A percentile compares a stretch with the other conserved stretches of the same genome.
Evolutionary conservation across 2,888 invertebrate species (phyloP).

Genomic region (Mythimna albipuncta): DNA sequence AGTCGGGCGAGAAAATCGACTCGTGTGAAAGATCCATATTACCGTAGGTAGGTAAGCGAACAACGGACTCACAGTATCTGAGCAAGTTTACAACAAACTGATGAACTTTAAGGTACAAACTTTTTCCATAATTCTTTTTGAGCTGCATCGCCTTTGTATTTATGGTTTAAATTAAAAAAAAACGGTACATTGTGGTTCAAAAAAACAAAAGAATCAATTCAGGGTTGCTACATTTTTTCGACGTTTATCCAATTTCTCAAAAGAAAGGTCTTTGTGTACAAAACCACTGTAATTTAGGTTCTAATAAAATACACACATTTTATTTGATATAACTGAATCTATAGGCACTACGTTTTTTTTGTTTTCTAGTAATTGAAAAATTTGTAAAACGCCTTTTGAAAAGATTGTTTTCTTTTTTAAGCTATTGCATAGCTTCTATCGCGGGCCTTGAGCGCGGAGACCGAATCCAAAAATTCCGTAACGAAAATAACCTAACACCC

Average conservation of each 20-base stretch:
- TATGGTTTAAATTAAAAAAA: slow-evolving; percentile 58
- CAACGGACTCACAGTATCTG: slow-evolving; percentile 67
- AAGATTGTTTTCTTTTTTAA: too few relatives aligned
- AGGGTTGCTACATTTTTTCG: not conserved
- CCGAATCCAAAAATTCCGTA: too few relatives aligned
- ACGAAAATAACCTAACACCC: too few relatives aligned
- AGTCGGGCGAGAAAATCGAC: not conserved
- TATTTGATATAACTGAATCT: not conserved
- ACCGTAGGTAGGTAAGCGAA: slow-evolving; percentile 67
- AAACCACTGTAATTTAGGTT: too few relatives aligned
- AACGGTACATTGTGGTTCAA: slow-evolving; percentile 6
- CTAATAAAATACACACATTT: too few relatives aligned
- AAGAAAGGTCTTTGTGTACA: not conserved
- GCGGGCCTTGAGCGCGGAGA: too few relatives aligned
- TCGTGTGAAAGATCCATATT: slow-evolving; percentile 60
- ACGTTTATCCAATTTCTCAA: not conserved
- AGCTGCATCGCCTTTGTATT: slow-evolving; percentile 70
- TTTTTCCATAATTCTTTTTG: slow-evolving; percentile 84
- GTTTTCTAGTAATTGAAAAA: slow-evolving; percentile 26
- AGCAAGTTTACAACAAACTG: slow-evolving; percentile 79
- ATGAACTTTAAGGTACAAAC: slow-evolving; percentile 80
- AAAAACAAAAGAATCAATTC: not conserved
- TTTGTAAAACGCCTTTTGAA: slow-evolving; percentile 23
- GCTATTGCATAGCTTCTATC: too few relatives aligned
- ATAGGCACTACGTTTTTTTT: not conserved